phyloP scores from a whole-genome alignment of 2,113 vertebrate species.

The Oreotragus oreotragus region DNA sequence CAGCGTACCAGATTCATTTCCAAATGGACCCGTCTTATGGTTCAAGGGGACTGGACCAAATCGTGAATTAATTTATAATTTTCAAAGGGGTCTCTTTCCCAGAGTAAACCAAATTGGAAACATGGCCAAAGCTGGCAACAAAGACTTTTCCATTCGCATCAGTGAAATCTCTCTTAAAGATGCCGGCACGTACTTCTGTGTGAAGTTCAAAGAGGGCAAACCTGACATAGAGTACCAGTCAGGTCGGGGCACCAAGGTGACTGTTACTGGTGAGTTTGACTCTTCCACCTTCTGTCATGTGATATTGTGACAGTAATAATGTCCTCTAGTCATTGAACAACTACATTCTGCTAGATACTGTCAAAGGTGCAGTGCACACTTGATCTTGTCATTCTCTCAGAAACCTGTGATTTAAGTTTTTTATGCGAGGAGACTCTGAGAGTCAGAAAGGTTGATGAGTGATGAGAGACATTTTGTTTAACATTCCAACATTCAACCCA shows the following conservation, averaged over 20 bases:
- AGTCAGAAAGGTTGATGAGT: not conserved
- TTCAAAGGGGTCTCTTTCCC: not conserved
- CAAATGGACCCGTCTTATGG: not conserved
- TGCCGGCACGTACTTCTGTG: conserved; percentile 21
- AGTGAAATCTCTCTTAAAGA: not conserved
- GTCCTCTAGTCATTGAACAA: not conserved
- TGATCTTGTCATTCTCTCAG: not conserved
- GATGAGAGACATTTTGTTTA: not conserved
- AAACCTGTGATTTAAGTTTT: not conserved
- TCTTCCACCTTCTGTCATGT: not conserved
- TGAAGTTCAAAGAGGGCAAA: conserved; percentile 10
- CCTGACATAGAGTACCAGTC: not conserved
- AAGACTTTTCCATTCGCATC: conserved; percentile 43
- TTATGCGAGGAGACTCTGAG: not conserved
- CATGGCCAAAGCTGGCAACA: not conserved
- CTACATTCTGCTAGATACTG: not conserved
- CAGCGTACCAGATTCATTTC: accelerated
- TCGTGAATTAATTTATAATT: not conserved
- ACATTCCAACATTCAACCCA: not conserved
- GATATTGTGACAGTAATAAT: not conserved
- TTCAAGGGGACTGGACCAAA: not conserved
- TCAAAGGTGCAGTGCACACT: not conserved
- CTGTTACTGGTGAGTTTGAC: conserved; percentile 8
- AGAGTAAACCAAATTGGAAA: not conserved
- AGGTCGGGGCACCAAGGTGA: not conserved